Conservation (phyloP, 2,113 vertebrate species). For the Thunnus maccoyii region DNA sequence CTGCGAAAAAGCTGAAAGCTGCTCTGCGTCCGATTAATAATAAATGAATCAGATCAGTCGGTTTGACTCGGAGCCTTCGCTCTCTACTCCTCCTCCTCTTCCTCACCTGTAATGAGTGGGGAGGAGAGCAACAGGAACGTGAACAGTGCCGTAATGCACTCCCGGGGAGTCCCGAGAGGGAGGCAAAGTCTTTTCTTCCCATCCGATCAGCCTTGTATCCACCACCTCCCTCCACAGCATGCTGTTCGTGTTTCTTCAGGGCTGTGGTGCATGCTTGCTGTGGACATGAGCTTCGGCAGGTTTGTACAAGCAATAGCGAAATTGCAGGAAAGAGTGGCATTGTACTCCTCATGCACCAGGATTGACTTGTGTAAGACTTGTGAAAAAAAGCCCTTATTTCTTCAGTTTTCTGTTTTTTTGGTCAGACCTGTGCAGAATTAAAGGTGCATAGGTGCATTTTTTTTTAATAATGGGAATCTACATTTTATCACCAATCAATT, state of each 20-base stretch:
- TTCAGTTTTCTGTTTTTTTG: not conserved
- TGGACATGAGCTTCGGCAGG: not conserved
- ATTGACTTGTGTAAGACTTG: not conserved
- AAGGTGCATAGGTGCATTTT: not conserved
- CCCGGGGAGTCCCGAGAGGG: slow-evolving; percentile 23
- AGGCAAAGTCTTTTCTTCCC: not conserved
- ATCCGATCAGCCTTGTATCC: slow-evolving; percentile 10
- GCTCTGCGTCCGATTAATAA: slow-evolving; percentile 66
- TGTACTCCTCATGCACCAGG: not conserved
- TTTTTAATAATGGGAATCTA: too few species aligned
- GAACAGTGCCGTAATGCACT: slow-evolving; percentile 2
- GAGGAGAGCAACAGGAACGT: slow-evolving; percentile 26
- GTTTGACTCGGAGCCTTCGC: slow-evolving; percentile 24
- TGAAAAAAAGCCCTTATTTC: not conserved
- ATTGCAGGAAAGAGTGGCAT: not conserved
- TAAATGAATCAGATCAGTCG: slow-evolving; percentile 56
- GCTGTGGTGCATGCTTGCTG: not conserved
- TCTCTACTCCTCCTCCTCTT: slow-evolving; percentile 35
- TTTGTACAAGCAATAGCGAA: not conserved
- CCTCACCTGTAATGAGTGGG: slow-evolving; percentile 63
- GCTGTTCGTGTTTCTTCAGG: not conserved
- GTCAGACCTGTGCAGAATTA: not conserved
- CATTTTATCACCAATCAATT: slow-evolving; percentile 5
- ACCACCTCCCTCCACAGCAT: not conserved
- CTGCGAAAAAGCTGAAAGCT: slow-evolving; percentile 37